A percentile compares a stretch with the other conserved stretches of the same genome.
phyloP scores from a whole-genome alignment of 2,797 vertebrate species.

The Pyrocephalus nanus region DNA sequence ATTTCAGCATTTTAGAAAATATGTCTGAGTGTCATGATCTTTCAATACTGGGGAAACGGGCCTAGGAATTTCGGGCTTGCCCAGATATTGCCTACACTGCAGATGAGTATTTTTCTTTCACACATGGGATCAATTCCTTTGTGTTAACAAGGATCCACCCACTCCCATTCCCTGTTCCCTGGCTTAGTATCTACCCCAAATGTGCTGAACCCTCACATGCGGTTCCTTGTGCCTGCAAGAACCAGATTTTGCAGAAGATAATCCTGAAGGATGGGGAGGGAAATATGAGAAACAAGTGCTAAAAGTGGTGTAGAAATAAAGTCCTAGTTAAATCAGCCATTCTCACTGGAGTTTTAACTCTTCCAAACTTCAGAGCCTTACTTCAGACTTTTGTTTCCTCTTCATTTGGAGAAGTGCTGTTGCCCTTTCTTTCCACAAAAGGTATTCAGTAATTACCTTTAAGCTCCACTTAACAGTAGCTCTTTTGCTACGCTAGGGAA shows the following conservation, averaged over 20 bases:
- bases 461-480: background rate
- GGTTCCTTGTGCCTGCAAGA: background rate
- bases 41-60: background rate
- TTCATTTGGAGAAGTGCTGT: background rate
- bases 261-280: background rate
- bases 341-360: constrained; percentile 1
- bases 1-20: background rate
- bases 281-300: background rate
- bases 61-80: background rate
- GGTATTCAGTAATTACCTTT: background rate
- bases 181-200: background rate
- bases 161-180: background rate
- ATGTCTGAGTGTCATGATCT: background rate
- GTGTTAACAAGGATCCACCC: background rate
- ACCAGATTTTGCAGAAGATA: constrained; percentile 17
- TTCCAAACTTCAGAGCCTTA: background rate
- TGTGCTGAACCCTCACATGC: background rate
- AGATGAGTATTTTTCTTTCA: background rate
- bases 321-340: background rate
- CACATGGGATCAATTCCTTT: constrained; percentile 7
- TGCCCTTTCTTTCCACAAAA: background rate
- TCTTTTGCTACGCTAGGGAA: background rate
- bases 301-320: background rate
- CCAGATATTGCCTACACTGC: background rate
- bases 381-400: background rate